A percentile compares a stretch with the other conserved stretches of the same genome.
phyloP scores from a whole-genome alignment of 53 echinoderm and acorn worm species.

The Holothuria scabra region DNA sequence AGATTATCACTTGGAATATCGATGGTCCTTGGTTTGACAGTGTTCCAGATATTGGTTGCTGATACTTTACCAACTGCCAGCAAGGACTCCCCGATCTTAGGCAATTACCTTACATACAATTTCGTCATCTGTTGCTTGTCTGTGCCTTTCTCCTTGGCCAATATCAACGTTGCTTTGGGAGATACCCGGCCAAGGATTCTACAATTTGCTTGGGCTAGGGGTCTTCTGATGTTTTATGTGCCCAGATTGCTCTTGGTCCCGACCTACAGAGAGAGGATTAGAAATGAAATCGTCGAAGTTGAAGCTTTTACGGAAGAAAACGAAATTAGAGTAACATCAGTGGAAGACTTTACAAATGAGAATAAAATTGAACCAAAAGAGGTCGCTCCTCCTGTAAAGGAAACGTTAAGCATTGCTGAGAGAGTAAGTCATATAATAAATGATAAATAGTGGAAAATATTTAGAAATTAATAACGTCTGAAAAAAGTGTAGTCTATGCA shows the following conservation, averaged over 20 bases:
- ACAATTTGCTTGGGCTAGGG: not conserved
- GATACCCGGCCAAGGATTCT: conserved; percentile 5
- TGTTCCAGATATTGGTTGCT: conserved; percentile 8
- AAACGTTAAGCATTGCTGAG: too few species aligned
- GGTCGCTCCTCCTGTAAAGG: too few species aligned
- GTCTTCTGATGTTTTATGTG: not conserved
- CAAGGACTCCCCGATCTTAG: conserved; percentile 15
- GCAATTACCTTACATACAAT: not conserved
- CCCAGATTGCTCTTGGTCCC: not conserved
- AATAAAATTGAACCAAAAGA: too few species aligned
- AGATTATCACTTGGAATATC: not conserved
- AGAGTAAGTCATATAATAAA: too few species aligned
- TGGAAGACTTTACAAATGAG: too few species aligned
- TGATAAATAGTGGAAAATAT: too few species aligned
- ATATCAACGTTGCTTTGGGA: conserved; percentile 3
- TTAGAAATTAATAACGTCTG: too few species aligned
- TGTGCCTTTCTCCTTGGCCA: conserved; percentile 5
- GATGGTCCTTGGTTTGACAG: conserved; percentile 27
- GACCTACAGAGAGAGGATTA: conserved; percentile 5
- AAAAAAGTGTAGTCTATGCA: too few species aligned
- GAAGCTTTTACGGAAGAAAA: not conserved
- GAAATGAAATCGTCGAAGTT: not conserved
- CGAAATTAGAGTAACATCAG: too few species aligned
- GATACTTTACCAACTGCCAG: not conserved
- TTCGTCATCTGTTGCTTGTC: conserved; percentile 11